phyloP scores from a whole-genome alignment of 2,797 vertebrate species.

The Leptatherina wallacei region DNA sequence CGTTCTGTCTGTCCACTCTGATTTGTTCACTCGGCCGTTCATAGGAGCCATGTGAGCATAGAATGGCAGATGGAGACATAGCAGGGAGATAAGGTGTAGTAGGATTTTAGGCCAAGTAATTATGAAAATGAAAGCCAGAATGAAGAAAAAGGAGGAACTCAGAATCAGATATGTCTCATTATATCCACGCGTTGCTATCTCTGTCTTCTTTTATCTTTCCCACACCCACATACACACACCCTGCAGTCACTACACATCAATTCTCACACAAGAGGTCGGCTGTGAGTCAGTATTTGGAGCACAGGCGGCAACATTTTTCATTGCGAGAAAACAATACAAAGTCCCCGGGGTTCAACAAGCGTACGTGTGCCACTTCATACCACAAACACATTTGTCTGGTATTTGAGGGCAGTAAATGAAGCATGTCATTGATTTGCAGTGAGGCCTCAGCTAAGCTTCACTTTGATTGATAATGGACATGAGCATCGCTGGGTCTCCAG shows the following conservation, averaged over 20 bases:
- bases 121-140: conserved; percentile 18
- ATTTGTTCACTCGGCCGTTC: conserved; percentile 56
- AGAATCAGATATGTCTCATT: conserved; percentile 12
- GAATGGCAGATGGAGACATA: conserved; percentile 69
- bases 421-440: conserved; percentile 70
- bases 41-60: conserved; percentile 41
- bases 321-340: conserved; percentile 40
- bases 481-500: conserved; percentile 25
- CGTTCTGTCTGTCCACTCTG: conserved; percentile 52
- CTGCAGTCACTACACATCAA: conserved; percentile 31
- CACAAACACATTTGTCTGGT: conserved; percentile 62
- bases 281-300: conserved; percentile 27
- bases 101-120: conserved; percentile 32
- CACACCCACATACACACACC: conserved; percentile 10
- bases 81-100: conserved; percentile 55
- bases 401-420: conserved; percentile 54
- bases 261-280: conserved; percentile 43
- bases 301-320: conserved; percentile 35
- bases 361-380: conserved; percentile 10
- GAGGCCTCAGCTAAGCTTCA: conserved; percentile 40
- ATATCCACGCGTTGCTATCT: background rate
- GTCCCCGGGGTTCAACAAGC: conserved; percentile 38
- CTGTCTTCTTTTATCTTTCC: background rate
- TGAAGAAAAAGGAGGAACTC: conserved; percentile 13
- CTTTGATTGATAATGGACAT: conserved; percentile 48